Base-by-base conservation (phyloP, 2,113 vertebrate species). In the Corythaeola cristata region DNA sequence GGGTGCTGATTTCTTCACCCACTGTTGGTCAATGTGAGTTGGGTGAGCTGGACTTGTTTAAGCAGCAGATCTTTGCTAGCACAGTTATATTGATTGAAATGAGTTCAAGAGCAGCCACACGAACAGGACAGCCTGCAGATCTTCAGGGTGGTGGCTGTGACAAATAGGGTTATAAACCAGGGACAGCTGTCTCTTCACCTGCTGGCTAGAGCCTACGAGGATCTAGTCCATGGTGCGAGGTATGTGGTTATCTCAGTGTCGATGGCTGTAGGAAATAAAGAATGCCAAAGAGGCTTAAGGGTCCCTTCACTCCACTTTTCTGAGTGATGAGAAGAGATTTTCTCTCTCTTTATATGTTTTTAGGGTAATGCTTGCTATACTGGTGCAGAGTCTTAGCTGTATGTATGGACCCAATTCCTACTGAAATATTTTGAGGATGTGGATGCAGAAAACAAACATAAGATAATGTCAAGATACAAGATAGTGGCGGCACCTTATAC, bases 101-200 rank as follows among this genome's bases (percentile, higher is more conserved):
- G 15, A 21, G 9, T 17, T 78, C 15, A 18, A 74, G 64, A 37
- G 0, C 67, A n/a, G 11, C 2, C 13, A 5, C 19, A 12, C 0
- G 3, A 45, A n/a, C 22, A 37, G 62, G 15, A 14, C 62, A 69
- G 16, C 63, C 33, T 28, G 41, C 28, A 47, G 37, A 15, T 30
- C 77, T 67, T 17, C 20, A 59, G 68, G 37, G 56, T 50, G 72
- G 50, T 58, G 79, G 16, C 50, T 53, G 24, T 67, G 87, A 22
- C 55, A 55, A 66, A 27, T 3, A 33, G 63, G 33, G 50, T 35
- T 27, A n/a, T 37, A 12, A 71, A 55, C 3, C 64, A 72, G 49
- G 20, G 56, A 5, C 2, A 3, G 9, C 2, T 72, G 33, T 44
- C 20, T 87, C 45, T 85, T 52, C 14, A 49, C 12, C 60, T 87